phyloP scores from a whole-genome alignment of 2,797 vertebrate genomes.

The Hippopotamyrus pictus region DNA sequence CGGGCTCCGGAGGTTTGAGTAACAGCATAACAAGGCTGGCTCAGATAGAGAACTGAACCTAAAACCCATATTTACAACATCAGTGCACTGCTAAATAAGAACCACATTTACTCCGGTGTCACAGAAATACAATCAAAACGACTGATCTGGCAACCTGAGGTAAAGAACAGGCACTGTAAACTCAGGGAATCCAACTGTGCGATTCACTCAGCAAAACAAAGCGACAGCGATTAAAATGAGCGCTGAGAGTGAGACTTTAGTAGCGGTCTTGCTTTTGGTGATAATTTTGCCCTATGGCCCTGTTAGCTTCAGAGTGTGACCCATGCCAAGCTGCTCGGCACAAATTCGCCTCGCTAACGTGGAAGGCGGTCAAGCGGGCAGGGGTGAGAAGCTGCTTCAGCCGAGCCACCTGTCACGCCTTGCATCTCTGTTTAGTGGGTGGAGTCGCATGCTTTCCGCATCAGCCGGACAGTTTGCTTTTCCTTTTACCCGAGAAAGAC shows the following conservation, averaged over 20 bases:
- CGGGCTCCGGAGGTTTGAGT: background rate
- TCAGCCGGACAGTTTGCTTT: background rate
- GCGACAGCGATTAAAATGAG: background rate
- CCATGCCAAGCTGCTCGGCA: background rate
- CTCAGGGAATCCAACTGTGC: constrained; percentile 6
- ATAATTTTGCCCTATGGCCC: background rate
- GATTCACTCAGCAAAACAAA: constrained; percentile 3
- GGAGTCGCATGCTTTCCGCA: background rate
- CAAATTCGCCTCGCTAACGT: background rate
- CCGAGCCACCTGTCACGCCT: background rate
- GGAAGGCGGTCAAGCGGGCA: background rate
- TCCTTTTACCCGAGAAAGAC: background rate
- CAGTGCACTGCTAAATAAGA: constrained; percentile 11
- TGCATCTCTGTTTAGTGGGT: background rate
- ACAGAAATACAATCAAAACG: constrained; percentile 10
- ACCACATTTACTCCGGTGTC: background rate
- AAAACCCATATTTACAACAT: constrained; percentile 18
- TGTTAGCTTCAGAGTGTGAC: background rate
- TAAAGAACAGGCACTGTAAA: constrained; percentile 10
- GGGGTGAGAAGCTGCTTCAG: background rate
- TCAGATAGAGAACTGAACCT: constrained; percentile 19
- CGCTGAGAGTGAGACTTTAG: background rate
- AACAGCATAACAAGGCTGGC: constrained; percentile 13
- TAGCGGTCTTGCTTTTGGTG: background rate
- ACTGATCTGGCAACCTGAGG: constrained; percentile 7